Percentiles rank a stretch among this genome's conserved stretches.
phyloP scores from a whole-genome alignment of 2,113 vertebrate species.

The Engraulis encrasicolus region DNA sequence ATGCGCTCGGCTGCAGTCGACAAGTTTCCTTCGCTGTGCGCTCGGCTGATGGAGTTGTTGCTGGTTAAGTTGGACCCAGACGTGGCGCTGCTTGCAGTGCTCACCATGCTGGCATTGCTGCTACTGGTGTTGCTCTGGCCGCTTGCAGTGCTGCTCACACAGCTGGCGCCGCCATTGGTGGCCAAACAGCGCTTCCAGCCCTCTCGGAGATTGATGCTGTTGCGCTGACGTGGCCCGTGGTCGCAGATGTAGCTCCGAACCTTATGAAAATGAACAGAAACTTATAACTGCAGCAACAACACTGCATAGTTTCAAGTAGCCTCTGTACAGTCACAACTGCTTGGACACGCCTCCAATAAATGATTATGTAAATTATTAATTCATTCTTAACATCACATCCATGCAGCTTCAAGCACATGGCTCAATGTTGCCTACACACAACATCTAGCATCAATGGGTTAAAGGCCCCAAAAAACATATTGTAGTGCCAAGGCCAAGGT shows the following conservation, averaged over 20 bases:
- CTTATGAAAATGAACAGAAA: constrained; percentile 62
- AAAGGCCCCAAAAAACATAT: no score
- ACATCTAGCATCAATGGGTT: no score
- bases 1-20: constrained; percentile 95
- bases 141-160: constrained; percentile 84
- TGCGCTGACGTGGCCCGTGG: constrained; percentile 86
- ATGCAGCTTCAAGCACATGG: no score
- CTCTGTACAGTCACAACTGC: no score
- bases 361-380: no score
- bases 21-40: constrained; percentile 95
- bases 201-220: constrained; percentile 83
- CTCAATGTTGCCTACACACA: no score
- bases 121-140: constrained; percentile 81
- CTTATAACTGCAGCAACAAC: no score
- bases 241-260: constrained; percentile 96
- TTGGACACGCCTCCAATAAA: no score
- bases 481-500: no score
- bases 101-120: constrained; percentile 93
- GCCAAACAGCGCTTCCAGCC: constrained; percentile 92
- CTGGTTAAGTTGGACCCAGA: constrained; percentile 81
- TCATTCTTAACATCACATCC: no score
- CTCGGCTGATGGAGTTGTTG: constrained; percentile 95
- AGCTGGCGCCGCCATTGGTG: constrained; percentile 88
- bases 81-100: constrained; percentile 85
- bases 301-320: no score